Base-by-base conservation (phyloP, 2,113 vertebrate species). In the Fregata magnificens region DNA sequence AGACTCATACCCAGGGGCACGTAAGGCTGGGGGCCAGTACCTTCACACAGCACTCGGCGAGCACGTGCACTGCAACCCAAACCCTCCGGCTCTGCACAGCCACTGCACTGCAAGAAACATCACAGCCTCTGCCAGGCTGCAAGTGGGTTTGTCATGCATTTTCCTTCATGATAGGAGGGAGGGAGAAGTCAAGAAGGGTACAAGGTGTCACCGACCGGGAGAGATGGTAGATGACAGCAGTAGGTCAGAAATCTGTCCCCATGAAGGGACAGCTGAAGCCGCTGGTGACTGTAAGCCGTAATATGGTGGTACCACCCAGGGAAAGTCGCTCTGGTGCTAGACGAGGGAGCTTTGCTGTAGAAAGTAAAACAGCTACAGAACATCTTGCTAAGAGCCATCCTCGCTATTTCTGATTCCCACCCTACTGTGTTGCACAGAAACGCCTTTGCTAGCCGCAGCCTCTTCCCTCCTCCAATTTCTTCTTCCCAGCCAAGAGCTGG, bases 401-500 rank as follows among this genome's bases (percentile, higher is more conserved):
- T 49, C 2, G 1, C 45, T 16, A 7, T 52, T 77, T 71, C 66
- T 45, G 88, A 34, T 58, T 92, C 91, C 42, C 80, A 78, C 36
- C n/a, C 28, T 12, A 4, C n/a, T 0, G 2, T 0, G 34, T 2
- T 6, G 80, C 62, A 6, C 62, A 76, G 78, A 71, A 71, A 45
- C 24, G 66, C 74, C 67, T 93, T 40, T 36, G 83, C 79, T 78
- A 52, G 74, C 71, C 10, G 2, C 79, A 40, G 55, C 31, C 76
- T 65, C 86, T 63, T 74, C 45, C 77, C 81, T 65, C 72, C 90
- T 94, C 66, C 66, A 0, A 10, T 42, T 58, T 10, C 25, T 40
- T 53, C 59, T n/a, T 28, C 55, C 55, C 72, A 86, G 80, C 77
- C 80, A 66, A 45, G 80, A 71, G 89, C 95, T n/a, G 86, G 86